Conservation (phyloP, 2,797 vertebrate genomes). For the Melanotaenia parkinsoni region DNA sequence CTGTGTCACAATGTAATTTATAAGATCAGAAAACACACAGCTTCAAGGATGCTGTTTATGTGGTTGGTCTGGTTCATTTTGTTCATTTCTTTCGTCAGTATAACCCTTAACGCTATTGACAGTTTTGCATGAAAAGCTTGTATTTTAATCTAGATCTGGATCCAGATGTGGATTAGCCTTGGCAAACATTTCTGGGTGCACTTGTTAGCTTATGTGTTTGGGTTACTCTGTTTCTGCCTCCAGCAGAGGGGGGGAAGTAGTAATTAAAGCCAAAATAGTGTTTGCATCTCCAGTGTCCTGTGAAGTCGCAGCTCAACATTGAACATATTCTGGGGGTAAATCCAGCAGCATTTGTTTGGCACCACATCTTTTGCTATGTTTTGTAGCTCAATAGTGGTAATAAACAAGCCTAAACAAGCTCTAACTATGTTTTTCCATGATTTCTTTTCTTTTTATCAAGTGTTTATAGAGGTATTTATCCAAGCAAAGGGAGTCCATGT, state of each 20-base stretch:
- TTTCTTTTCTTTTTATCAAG: not conserved
- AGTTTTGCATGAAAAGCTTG: not conserved
- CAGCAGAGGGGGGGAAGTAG: not conserved
- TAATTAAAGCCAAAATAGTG: conserved; percentile 1
- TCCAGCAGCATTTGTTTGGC: not conserved
- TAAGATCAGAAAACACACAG: not conserved
- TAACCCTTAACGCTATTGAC: not conserved
- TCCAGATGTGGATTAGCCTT: conserved; percentile 1
- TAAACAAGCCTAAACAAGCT: not conserved
- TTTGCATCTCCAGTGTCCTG: not conserved
- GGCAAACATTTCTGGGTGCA: not conserved
- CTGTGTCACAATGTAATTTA: too few species aligned
- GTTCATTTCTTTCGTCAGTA: not conserved
- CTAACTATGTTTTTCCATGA: not conserved
- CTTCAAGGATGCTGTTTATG: not conserved
- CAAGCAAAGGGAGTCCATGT: conserved; percentile 42
- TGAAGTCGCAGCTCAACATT: not conserved
- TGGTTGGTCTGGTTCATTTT: not conserved
- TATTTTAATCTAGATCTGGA: not conserved
- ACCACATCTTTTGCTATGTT: not conserved
- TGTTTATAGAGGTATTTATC: too few species aligned
- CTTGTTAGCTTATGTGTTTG: not conserved
- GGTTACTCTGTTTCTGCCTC: not conserved
- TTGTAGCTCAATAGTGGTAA: not conserved
- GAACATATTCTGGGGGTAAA: conserved; percentile 5